Percentiles rank a stretch among this genome's conserved stretches.
These are phyloP conservation scores for Esox masquinongy DNA, from an alignment of 2,797 vertebrate species.

Conservation along the genomic window DNA sequence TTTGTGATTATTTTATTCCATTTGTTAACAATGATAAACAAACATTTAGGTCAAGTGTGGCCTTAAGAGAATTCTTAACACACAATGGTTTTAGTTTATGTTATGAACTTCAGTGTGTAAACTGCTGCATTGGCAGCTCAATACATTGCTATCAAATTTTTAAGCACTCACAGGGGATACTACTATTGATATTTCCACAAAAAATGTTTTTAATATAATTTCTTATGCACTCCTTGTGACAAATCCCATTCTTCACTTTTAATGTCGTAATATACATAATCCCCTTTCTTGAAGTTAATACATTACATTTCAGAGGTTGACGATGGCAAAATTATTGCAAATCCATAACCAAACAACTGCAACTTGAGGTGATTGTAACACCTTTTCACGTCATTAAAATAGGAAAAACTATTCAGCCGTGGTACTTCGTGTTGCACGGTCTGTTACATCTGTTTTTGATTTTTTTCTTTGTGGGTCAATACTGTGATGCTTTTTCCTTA, in stretches of 20 bases:
- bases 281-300: not conserved
- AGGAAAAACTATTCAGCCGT: slow-evolving; percentile 23
- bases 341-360: slow-evolving; percentile 14
- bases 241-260: not conserved
- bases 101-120: not conserved
- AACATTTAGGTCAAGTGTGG: not conserved
- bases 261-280: not conserved
- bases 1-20: not conserved
- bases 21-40: not conserved
- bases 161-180: not conserved
- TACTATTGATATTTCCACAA: not conserved
- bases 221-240: not conserved
- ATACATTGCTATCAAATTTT: not conserved
- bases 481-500: not conserved
- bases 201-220: not conserved
- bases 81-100: not conserved
- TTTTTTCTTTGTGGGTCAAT: not conserved
- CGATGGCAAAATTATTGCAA: not conserved
- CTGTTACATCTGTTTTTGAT: not conserved
- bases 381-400: slow-evolving; percentile 12
- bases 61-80: not conserved
- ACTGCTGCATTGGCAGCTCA: not conserved
- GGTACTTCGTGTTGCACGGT: not conserved
- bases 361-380: slow-evolving; percentile 9
- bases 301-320: not conserved